These are phyloP conservation scores for Dendrocincla fuliginosa DNA, from an alignment of 2,797 vertebrate species.

Conservation along the genomic window DNA sequence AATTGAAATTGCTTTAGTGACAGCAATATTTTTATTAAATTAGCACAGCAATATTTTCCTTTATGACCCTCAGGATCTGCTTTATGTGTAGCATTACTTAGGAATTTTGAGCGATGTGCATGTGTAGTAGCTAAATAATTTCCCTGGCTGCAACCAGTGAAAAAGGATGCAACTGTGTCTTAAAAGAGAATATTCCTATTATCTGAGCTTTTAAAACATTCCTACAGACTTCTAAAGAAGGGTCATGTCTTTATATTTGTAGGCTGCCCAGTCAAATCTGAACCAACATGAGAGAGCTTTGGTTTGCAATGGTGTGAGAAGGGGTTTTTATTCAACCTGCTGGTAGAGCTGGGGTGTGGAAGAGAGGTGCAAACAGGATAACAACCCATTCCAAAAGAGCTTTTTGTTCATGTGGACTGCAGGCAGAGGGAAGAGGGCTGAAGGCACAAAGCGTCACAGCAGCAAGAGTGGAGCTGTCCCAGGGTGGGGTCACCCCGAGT, in stretches of 20 bases:
- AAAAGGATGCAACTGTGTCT: background rate
- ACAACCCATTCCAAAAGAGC: background rate
- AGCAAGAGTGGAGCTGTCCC: background rate
- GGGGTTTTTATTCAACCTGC: background rate
- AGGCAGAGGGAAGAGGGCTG: background rate
- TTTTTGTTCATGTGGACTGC: background rate
- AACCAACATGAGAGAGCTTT: background rate
- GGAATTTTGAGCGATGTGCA: background rate
- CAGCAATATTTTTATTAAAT: no score
- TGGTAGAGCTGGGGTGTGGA: background rate
- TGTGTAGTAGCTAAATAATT: background rate
- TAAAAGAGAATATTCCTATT: background rate
- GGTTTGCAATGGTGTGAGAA: background rate
- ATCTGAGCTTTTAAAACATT: background rate
- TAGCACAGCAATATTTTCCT: background rate
- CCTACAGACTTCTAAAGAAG: background rate
- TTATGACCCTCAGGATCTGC: background rate
- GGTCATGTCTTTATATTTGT: background rate
- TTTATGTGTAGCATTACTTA: background rate
- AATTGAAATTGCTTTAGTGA: background rate
- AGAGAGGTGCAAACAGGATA: background rate
- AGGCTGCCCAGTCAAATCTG: background rate
- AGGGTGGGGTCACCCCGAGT: background rate
- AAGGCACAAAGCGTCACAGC: background rate
- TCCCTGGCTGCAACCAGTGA: background rate